A percentile compares a stretch with the other conserved stretches of the same genome.
phyloP scores from a whole-genome alignment of 1,140 invertebrate genomes.

The Dolichoris vasculosae region DNA sequence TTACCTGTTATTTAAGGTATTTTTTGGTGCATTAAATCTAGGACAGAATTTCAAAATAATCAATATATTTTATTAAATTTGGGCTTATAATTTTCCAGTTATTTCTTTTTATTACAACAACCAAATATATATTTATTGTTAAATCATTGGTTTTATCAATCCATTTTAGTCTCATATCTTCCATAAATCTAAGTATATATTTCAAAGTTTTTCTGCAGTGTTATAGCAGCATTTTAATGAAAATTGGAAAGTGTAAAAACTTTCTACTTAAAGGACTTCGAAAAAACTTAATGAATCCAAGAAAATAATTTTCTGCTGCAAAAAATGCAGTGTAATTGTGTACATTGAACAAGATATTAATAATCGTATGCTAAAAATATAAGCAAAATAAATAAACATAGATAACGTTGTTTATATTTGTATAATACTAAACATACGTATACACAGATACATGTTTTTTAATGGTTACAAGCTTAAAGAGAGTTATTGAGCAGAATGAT shows the following conservation, averaged over 20 bases:
- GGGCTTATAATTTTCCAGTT: conserved; percentile 27
- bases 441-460: conserved; percentile 27
- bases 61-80: conserved; percentile 35
- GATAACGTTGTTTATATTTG: conserved; percentile 45
- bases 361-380: conserved; percentile 40
- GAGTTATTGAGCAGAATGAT: conserved; percentile 27
- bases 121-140: conserved; percentile 20
- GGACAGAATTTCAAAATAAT: neutral
- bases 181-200: conserved; percentile 26
- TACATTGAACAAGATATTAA: conserved; percentile 43
- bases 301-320: conserved; percentile 29
- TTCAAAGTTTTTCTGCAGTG: conserved; percentile 13
- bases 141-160: neutral
- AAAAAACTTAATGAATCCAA: conserved; percentile 23
- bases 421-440: conserved; percentile 33
- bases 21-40: conserved; percentile 21
- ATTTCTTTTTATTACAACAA: conserved; percentile 3
- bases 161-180: conserved; percentile 20
- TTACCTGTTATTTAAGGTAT: neutral
- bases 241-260: neutral
- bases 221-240: conserved; percentile 14
- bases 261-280: conserved; percentile 4
- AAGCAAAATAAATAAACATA: conserved; percentile 27
- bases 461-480: conserved; percentile 45
- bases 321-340: conserved; percentile 26